Evolutionary conservation across 2,888 invertebrate genomes (phyloP).

Genomic region (Eupithecia inturbata): DNA sequence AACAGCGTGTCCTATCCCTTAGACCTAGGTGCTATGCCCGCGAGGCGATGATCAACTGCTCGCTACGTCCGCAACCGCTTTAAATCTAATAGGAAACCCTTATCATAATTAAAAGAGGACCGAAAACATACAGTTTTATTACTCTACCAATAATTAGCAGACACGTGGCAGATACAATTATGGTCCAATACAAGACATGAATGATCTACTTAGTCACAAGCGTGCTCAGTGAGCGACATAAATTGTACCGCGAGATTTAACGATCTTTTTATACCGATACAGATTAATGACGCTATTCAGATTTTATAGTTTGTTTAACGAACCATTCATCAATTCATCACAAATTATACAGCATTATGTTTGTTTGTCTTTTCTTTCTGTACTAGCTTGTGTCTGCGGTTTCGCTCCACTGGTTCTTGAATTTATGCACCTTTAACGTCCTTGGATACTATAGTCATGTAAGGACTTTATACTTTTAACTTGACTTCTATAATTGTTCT

Average conservation of each 20-base stretch:
- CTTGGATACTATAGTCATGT: not conserved
- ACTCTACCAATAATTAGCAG: slow-evolving; percentile 12
- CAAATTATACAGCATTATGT: slow-evolving; percentile 18
- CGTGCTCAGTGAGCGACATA: not conserved
- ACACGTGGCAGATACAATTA: slow-evolving; percentile 1
- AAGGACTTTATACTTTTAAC: not conserved
- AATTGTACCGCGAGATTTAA: slow-evolving; percentile 11
- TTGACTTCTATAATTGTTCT: not conserved
- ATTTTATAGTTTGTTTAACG: slow-evolving; percentile 36
- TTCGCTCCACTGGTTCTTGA: not conserved
- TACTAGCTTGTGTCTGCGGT: not conserved
- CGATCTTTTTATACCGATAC: slow-evolving; percentile 33
- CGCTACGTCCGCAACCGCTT: not conserved
- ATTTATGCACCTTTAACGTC: not conserved
- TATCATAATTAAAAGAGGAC: not conserved
- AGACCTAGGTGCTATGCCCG: not conserved
- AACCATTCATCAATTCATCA: slow-evolving; percentile 25
- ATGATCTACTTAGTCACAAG: not conserved
- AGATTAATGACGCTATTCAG: slow-evolving; percentile 27
- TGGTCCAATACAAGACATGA: not conserved
- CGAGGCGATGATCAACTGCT: not conserved
- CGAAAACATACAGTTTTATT: not conserved
- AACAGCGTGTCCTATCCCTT: not conserved
- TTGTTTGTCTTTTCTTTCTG: slow-evolving; percentile 5
- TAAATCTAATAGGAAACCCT: not conserved